Conservation (phyloP, 2,797 vertebrate genomes). For the Alosa sapidissima region DNA sequence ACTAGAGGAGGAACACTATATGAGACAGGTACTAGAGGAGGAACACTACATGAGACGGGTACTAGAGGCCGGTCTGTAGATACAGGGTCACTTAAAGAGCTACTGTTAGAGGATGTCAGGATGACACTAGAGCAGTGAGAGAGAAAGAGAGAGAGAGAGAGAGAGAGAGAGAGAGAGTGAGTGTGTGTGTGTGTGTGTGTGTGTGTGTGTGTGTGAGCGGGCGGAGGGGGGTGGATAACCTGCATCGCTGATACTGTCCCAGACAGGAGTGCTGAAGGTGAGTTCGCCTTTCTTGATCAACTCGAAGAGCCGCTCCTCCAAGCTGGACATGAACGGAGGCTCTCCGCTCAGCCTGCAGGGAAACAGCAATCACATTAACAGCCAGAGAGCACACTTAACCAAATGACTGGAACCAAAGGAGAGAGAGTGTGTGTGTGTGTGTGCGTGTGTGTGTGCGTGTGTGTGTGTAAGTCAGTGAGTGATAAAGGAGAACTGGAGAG, state of each 20-base stretch:
- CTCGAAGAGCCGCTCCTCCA: conserved; percentile 78
- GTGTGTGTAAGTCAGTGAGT: conserved; percentile 24
- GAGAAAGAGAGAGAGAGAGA: too few species aligned
- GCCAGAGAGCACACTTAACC: conserved; percentile 19
- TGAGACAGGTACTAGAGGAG: too few species aligned
- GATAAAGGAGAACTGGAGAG: neutral
- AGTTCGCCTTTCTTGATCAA: conserved; percentile 75
- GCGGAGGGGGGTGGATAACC: conserved; percentile 57
- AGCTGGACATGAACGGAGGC: conserved; percentile 76
- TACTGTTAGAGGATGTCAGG: neutral
- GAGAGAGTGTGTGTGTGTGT: neutral
- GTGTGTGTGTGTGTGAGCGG: neutral
- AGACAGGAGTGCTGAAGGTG: conserved; percentile 69
- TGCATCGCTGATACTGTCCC: conserved; percentile 74
- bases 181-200: neutral
- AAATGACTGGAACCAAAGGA: conserved; percentile 18
- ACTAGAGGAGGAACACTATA: too few species aligned
- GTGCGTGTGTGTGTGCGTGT: conserved; percentile 12
- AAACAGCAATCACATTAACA: conserved; percentile 18
- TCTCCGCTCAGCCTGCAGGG: conserved; percentile 77
- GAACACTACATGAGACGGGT: too few species aligned
- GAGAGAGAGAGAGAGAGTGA: too few species aligned
- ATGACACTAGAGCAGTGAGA: neutral
- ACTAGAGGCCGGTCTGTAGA: neutral
- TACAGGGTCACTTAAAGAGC: neutral